Evolutionary conservation across 2,113 vertebrate species (phyloP).

Genomic region (Colius striatus): DNA sequence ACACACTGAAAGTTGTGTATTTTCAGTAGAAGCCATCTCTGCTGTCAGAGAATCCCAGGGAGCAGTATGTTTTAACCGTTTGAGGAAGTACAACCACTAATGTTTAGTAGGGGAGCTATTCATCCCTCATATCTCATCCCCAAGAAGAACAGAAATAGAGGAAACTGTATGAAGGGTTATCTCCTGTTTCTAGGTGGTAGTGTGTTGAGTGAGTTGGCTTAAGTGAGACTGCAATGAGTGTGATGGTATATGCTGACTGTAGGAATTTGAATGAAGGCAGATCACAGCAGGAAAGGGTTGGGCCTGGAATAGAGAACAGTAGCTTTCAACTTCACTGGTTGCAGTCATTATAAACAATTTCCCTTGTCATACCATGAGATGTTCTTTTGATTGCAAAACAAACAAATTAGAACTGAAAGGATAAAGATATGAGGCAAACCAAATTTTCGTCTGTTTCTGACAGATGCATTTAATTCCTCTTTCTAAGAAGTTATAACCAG

Average conservation of each 20-base stretch:
- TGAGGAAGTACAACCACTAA: not conserved
- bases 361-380: not conserved
- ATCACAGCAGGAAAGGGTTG: not conserved
- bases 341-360: not conserved
- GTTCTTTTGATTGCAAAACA: not conserved
- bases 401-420: not conserved
- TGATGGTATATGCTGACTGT: not conserved
- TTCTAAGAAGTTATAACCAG: not conserved
- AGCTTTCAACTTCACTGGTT: not conserved
- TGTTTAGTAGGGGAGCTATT: not conserved
- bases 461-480: not conserved
- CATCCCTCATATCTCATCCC: not conserved
- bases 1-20: not conserved
- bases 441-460: not conserved
- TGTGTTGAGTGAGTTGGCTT: not conserved
- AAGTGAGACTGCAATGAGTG: not conserved
- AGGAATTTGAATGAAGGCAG: not conserved
- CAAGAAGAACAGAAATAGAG: not conserved
- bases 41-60: not conserved
- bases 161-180: not conserved
- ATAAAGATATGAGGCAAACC: not conserved
- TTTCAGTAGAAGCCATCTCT: not conserved
- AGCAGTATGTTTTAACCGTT: not conserved
- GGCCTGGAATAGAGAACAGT: rapidly evolving
- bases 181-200: not conserved